These are phyloP conservation scores for Porites rus DNA, from an alignment of 92 coral and sea anemone species.

Conservation along the genomic window DNA sequence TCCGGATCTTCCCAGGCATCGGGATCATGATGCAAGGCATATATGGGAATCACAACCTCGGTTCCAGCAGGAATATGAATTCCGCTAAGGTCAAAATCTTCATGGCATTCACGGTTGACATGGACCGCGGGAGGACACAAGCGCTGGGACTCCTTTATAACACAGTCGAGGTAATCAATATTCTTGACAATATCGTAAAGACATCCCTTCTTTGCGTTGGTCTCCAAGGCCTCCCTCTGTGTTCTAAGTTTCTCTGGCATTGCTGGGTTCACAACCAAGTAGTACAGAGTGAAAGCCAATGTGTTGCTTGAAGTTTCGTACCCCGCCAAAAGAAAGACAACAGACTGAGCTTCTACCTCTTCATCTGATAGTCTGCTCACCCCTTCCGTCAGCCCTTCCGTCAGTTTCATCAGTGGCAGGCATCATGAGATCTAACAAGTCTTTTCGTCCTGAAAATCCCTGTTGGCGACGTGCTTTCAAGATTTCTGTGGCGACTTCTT, in stretches of 20 bases:
- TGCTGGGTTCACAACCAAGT: constrained; percentile 16
- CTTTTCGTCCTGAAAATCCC: constrained; percentile 54
- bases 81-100: constrained; percentile 56
- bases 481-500: constrained; percentile 42
- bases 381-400: constrained; percentile 60
- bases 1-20: background rate
- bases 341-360: constrained; percentile 53
- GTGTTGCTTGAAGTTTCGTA: constrained; percentile 58
- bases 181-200: constrained; percentile 38
- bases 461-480: constrained; percentile 43
- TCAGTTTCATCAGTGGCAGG: constrained; percentile 59
- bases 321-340: constrained; percentile 54
- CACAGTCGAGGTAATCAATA: constrained; percentile 65
- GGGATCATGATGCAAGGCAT: constrained; percentile 64
- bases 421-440: constrained; percentile 62
- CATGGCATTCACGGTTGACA: constrained; percentile 52
- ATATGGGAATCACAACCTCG: constrained; percentile 55
- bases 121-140: constrained; percentile 58
- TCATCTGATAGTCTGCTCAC: constrained; percentile 41
- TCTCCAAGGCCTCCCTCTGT: background rate
- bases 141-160: constrained; percentile 68
- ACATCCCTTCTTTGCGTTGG: constrained; percentile 44
- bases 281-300: constrained; percentile 15
- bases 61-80: constrained; percentile 67
- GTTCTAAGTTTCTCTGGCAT: too few relatives aligned